Percentiles rank a stretch among this genome's conserved stretches.
These are phyloP conservation scores for Syrmaticus mikado DNA, from an alignment of 2,113 vertebrate species.

Conservation along the genomic window DNA sequence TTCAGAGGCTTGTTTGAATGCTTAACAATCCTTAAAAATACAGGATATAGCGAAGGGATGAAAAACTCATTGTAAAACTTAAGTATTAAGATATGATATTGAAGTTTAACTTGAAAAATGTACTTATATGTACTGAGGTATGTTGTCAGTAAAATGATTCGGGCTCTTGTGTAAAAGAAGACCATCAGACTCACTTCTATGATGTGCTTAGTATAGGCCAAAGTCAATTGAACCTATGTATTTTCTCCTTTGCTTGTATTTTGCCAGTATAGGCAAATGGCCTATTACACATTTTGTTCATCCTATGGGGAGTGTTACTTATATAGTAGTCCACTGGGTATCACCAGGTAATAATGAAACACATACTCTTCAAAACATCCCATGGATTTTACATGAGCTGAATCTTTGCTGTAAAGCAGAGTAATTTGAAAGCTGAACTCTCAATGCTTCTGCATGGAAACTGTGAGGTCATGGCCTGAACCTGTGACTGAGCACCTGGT, in stretches of 20 bases:
- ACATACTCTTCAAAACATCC: background rate
- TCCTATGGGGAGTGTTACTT: background rate
- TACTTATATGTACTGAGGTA: background rate
- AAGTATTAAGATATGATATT: background rate
- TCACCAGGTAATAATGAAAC: background rate
- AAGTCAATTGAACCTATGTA: accelerated
- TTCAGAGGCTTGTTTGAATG: background rate
- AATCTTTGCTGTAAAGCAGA: background rate
- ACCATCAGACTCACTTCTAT: accelerated
- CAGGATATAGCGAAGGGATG: background rate
- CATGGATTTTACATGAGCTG: background rate
- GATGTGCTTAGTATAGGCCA: background rate
- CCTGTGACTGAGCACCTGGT: too few species aligned
- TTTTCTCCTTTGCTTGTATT: background rate
- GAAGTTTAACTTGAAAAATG: background rate
- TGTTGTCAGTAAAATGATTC: background rate
- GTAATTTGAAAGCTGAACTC: background rate
- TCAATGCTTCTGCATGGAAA: background rate
- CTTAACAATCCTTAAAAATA: background rate
- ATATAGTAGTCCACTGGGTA: background rate
- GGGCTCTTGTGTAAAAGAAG: background rate
- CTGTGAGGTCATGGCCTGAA: too few species aligned
- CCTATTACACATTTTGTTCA: background rate
- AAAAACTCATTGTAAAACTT: background rate
- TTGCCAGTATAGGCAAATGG: background rate